Conservation (phyloP, 2,888 invertebrate genomes). For the Pristionchus fissidentatus region DNA sequence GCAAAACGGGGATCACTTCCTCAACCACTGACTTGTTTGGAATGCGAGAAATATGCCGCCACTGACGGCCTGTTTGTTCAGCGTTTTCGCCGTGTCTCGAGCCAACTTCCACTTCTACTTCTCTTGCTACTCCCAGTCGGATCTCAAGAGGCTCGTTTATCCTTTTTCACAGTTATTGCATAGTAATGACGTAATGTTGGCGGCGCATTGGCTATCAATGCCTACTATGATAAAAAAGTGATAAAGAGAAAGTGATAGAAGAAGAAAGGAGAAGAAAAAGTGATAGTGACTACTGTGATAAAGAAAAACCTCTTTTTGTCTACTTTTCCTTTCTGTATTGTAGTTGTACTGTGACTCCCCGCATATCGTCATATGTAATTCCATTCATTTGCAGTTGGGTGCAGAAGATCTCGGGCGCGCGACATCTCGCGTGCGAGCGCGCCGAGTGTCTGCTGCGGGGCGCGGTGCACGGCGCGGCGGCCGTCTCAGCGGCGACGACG, state of each 20-base stretch:
- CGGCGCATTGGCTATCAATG: no score
- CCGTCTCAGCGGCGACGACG: background rate
- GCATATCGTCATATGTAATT: background rate
- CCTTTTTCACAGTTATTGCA: background rate
- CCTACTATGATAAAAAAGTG: background rate
- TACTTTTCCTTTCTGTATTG: no score
- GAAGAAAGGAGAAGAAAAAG: no score
- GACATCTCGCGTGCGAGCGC: constrained; percentile 39
- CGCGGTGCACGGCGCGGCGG: background rate
- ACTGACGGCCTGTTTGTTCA: constrained; percentile 50
- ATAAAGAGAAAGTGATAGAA: background rate
- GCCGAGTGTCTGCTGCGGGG: constrained; percentile 36
- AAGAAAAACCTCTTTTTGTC: background rate
- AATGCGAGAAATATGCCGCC: no score
- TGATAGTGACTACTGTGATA: background rate
- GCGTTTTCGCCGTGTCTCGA: constrained; percentile 64
- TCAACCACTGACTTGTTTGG: no score
- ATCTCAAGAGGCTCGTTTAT: constrained; percentile 59
- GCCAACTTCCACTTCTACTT: constrained; percentile 61
- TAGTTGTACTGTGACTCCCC: no score
- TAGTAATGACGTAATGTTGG: no score
- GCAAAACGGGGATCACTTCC: background rate
- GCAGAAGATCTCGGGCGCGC: constrained; percentile 12
- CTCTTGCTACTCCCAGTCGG: constrained; percentile 59
- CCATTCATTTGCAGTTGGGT: constrained; percentile 39